Evolutionary conservation across 2,797 vertebrate species (phyloP).

Genomic region (Ataeniobius toweri): DNA sequence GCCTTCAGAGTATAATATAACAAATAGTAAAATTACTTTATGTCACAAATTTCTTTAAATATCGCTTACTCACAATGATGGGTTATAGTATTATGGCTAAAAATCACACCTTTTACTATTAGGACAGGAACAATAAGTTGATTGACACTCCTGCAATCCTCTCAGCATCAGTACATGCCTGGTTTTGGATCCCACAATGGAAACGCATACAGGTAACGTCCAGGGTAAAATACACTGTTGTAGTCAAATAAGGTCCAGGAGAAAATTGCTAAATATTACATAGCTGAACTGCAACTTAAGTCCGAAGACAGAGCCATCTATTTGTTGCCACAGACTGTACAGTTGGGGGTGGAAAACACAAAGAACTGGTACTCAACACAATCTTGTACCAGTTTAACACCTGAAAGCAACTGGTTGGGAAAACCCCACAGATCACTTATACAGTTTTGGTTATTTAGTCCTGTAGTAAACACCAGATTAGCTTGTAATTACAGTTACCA

Average conservation of each 20-base stretch:
- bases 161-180: background rate
- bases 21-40: background rate
- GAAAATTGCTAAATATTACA: background rate
- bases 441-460: background rate
- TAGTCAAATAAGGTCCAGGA: background rate
- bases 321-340: background rate
- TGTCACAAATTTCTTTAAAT: background rate
- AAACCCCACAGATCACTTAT: background rate
- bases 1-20: background rate
- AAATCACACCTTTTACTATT: background rate
- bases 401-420: background rate
- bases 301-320: background rate
- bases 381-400: background rate
- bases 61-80: background rate
- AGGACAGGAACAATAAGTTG: background rate
- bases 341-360: background rate
- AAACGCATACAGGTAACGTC: background rate
- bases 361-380: background rate
- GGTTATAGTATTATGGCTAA: background rate
- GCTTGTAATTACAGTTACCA: background rate
- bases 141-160: background rate
- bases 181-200: background rate
- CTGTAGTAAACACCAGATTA: background rate
- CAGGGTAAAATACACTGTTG: background rate
- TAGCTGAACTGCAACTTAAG: too few species aligned